phyloP scores from a whole-genome alignment of 2,888 invertebrate species.

The Tetranychus truncatus region DNA sequence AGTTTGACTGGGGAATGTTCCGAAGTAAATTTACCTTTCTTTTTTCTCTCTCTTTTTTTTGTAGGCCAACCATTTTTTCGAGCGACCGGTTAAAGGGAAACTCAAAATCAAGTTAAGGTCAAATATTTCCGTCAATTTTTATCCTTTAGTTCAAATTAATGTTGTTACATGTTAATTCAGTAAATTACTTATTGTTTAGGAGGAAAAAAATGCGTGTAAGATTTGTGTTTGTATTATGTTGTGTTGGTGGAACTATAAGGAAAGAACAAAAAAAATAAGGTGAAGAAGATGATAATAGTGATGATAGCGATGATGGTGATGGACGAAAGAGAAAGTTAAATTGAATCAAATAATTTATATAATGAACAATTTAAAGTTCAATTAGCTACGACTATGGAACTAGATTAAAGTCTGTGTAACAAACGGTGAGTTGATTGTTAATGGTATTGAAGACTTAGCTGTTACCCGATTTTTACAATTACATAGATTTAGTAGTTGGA shows the following conservation, averaged over 20 bases:
- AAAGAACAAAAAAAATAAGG: not conserved
- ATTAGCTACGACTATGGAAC: no score
- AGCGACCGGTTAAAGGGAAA: not conserved
- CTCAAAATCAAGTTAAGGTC: not conserved
- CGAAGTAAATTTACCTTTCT: not conserved
- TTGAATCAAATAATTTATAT: no score
- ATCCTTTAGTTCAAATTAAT: not conserved
- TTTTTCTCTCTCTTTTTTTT: not conserved
- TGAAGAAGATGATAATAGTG: not conserved
- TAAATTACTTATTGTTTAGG: not conserved
- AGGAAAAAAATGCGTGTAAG: not conserved
- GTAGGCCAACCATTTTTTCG: not conserved
- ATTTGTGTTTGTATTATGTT: no score
- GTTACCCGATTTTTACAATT: no score
- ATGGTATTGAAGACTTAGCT: no score
- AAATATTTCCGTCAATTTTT: not conserved
- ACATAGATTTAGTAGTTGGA: no score
- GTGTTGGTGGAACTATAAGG: no score
- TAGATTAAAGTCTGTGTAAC: no score
- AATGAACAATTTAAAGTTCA: no score
- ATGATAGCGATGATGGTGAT: not conserved
- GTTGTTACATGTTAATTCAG: not conserved
- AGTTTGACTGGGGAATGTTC: not conserved
- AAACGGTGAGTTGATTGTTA: no score
- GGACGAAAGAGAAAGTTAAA: no score